Conservation (phyloP, 2,888 invertebrate species). For the Antheraea yamamai region DNA sequence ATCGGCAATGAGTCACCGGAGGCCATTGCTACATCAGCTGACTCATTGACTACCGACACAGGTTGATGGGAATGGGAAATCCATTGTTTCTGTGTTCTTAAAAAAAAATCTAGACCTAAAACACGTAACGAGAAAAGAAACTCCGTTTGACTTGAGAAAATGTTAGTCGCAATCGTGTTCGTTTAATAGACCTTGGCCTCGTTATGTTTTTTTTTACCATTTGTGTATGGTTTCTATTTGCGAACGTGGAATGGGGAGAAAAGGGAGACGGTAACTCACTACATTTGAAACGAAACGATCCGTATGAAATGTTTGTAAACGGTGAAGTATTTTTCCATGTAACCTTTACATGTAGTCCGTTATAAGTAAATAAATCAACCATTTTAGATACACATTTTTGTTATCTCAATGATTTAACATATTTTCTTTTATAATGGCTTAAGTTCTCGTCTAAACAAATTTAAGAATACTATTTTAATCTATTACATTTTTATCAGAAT, state of each 20-base stretch:
- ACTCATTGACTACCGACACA: slow-evolving; percentile 62
- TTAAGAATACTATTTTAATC: no score
- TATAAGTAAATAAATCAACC: not conserved
- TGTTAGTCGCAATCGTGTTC: slow-evolving; percentile 19
- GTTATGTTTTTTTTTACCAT: slow-evolving; percentile 19
- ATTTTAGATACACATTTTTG: not conserved
- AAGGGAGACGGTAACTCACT: not conserved
- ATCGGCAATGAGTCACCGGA: slow-evolving; percentile 67
- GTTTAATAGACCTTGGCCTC: slow-evolving; percentile 22
- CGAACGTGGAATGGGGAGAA: slow-evolving; percentile 9
- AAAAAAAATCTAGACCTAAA: slow-evolving; percentile 35
- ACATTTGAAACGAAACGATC: not conserved
- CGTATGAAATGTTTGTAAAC: not conserved
- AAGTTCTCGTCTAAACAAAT: no score
- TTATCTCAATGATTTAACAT: not conserved
- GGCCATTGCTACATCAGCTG: slow-evolving; percentile 74
- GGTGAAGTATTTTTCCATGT: not conserved
- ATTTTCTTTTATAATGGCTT: no score
- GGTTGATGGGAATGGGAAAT: slow-evolving; percentile 67
- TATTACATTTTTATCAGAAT: slow-evolving; percentile 33
- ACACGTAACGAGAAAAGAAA: slow-evolving; percentile 22
- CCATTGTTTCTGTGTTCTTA: slow-evolving; percentile 69
- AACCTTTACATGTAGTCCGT: not conserved
- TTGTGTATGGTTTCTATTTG: slow-evolving; percentile 15
- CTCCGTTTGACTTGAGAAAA: slow-evolving; percentile 18